Conservation (phyloP, 2,888 invertebrate species). For the Tupiocoris notatus region DNA sequence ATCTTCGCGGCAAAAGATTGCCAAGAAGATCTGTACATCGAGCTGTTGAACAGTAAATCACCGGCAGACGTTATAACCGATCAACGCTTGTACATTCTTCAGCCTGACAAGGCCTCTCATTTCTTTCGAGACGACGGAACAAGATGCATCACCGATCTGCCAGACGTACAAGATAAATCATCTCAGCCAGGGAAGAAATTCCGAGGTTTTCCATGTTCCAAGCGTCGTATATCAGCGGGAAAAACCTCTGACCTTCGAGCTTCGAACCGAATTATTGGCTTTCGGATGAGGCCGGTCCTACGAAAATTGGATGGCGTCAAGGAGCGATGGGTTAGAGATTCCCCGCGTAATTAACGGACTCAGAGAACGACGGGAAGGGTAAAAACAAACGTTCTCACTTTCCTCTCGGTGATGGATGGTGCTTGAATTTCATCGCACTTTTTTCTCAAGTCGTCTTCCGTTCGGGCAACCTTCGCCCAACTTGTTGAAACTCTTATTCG, state of each 20-base stretch:
- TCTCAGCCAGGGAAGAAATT: not conserved
- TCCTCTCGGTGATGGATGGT: not conserved
- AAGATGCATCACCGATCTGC: not conserved
- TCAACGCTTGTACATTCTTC: not conserved
- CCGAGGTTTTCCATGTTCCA: not conserved
- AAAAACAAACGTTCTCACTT: not conserved
- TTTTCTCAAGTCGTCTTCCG: not conserved
- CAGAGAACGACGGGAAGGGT: not conserved
- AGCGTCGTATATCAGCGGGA: not conserved
- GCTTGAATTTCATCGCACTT: not conserved
- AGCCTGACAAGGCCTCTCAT: not conserved
- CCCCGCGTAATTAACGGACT: not conserved
- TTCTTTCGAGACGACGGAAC: not conserved
- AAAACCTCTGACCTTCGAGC: not conserved
- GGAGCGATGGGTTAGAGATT: not conserved
- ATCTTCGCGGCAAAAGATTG: no score
- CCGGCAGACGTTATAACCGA: not conserved
- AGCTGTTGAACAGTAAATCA: not conserved
- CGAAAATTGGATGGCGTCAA: not conserved
- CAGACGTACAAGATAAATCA: not conserved
- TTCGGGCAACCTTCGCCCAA: not conserved
- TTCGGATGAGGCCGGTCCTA: not conserved
- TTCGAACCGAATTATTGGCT: not conserved
- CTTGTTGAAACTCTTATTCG: not conserved
- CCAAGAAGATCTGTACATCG: no score